A percentile compares a stretch with the other conserved stretches of the same genome.
Evolutionary conservation across 2,888 invertebrate genomes (phyloP).

Genomic region (Liodrosophila aerea): DNA sequence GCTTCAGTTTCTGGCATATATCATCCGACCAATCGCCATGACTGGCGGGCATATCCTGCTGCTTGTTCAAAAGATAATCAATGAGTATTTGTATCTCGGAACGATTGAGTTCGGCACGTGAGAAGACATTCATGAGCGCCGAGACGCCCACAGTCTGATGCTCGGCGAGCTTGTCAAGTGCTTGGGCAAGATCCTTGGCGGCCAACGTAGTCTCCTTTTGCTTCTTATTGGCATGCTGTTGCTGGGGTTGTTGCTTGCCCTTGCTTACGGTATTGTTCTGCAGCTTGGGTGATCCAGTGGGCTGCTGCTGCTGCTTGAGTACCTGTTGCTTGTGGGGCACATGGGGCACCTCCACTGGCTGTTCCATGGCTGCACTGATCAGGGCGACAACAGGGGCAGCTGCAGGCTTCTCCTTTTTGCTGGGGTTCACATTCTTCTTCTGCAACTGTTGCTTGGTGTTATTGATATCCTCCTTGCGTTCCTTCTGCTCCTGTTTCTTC

Average conservation of each 20-base stretch:
- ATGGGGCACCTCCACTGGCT: slow-evolving; percentile 54
- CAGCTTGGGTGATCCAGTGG: slow-evolving; percentile 78
- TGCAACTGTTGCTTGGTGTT: slow-evolving; percentile 57
- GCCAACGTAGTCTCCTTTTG: slow-evolving; percentile 82
- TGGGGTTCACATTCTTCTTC: slow-evolving; percentile 52
- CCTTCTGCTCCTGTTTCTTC: slow-evolving; percentile 75
- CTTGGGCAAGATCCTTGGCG: slow-evolving; percentile 72
- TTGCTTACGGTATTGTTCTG: slow-evolving; percentile 69
- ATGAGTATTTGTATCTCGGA: slow-evolving; percentile 94
- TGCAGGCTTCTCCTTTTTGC: slow-evolving; percentile 61
- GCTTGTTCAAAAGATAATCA: slow-evolving; percentile 94
- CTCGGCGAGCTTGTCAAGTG: slow-evolving; percentile 85
- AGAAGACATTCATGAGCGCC: slow-evolving; percentile 88
- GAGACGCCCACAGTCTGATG: slow-evolving; percentile 88
- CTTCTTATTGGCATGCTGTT: slow-evolving; percentile 42
- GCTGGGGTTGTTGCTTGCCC: slow-evolving; percentile 74
- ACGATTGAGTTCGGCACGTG: slow-evolving; percentile 91
- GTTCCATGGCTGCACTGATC: slow-evolving; percentile 41
- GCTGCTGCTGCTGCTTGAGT: slow-evolving; percentile 68
- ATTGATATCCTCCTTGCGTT: slow-evolving; percentile 64
- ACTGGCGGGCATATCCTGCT: slow-evolving; percentile 89
- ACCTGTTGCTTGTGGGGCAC: slow-evolving; percentile 66
- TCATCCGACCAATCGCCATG: slow-evolving; percentile 95
- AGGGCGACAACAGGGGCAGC: slow-evolving; percentile 16
- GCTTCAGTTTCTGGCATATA: slow-evolving; percentile 92